Base-by-base conservation (phyloP, 2,888 invertebrate species). In the Antitype chi region DNA sequence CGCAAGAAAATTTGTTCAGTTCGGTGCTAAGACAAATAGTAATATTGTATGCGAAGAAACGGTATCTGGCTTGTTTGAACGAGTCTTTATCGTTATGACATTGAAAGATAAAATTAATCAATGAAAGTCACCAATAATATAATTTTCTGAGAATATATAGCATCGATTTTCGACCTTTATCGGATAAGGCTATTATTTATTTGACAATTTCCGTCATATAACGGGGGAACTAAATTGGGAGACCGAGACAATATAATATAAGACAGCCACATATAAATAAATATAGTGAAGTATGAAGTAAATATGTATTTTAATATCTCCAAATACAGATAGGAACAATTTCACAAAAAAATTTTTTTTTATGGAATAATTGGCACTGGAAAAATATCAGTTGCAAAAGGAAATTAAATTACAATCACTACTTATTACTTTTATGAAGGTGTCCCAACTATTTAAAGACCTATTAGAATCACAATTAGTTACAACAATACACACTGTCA, bases 31-130 rank as follows among this genome's bases (percentile, higher is more conserved):
- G 68, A 85, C 81, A 80, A 80, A 75, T 71, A 80, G 81, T 68
- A 43, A 81, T 77, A 77, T 72, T 69, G 82, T 85, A 86, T 86
- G 76, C 74, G 76, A 85, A 80, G 80, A 71, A 78, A 75, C 78
- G 71, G 71, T 73, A 85, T 78, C 82, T 55, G 23, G 64, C 52
- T 66, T 84, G 82, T 84, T 84, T 78, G 43, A 78, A 82, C 82
- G 25, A 72, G 71, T 53, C 62, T 66, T 91, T 92, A 93, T 93
- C 93, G 83, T 85, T 89, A 76, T 89, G 93, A 91, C 93, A 93
- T 93, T 94, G 93, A 93, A 90, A 93, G 93, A 93, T 94, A 92
- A 91, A 87, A 88, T 80, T 87, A 91, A 92, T 91, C 91, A 91
- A 92, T 90, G 88, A 91, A 90, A 90, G 90, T 87, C 88, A 91